Percentiles rank a stretch among this genome's conserved stretches.
Conservation (phyloP, 2,113 vertebrate species). For the Serinus canaria region DNA sequence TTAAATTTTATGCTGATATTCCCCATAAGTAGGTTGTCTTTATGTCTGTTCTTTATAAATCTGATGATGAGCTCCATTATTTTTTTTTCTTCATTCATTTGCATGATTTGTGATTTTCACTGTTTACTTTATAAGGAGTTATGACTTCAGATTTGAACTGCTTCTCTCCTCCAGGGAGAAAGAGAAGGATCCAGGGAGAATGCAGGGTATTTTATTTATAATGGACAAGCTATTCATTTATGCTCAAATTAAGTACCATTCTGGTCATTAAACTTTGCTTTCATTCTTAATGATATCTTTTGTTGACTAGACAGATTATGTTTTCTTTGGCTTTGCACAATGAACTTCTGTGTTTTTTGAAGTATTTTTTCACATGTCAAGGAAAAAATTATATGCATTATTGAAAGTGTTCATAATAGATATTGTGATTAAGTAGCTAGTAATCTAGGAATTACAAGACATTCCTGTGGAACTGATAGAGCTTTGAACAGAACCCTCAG, state of each 20-base stretch:
- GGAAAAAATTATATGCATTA: neutral
- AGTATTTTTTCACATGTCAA: neutral
- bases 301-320: neutral
- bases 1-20: neutral
- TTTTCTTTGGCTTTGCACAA: neutral
- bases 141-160: neutral
- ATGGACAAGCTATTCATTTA: conserved; percentile 27
- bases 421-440: neutral
- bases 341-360: neutral
- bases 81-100: neutral
- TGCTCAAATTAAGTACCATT: conserved; percentile 4
- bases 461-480: neutral
- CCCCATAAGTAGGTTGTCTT: neutral
- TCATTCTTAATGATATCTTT: neutral
- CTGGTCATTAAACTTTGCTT: conserved; percentile 24
- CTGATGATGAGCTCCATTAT: neutral
- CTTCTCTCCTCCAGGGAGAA: neutral
- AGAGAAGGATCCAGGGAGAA: neutral
- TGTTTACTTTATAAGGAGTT: neutral
- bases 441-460: neutral
- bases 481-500: neutral
- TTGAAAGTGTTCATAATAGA: neutral
- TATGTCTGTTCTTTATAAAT: neutral
- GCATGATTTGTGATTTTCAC: neutral
- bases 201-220: neutral